Conservation (phyloP, 2,113 vertebrate genomes). For the Spheniscus mendiculus region DNA sequence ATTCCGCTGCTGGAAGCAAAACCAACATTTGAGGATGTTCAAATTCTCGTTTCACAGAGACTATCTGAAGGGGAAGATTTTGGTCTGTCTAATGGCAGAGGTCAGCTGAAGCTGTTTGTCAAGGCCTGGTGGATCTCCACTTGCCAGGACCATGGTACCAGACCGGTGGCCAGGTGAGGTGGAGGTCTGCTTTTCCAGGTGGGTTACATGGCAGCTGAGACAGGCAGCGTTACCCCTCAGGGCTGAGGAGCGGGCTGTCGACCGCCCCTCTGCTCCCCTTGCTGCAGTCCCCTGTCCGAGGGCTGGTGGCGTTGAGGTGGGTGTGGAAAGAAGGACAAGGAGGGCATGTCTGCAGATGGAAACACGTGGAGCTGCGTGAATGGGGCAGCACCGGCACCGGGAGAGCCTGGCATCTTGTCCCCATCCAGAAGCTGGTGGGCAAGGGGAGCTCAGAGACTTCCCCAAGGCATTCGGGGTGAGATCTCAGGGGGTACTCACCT, state of each 20-base stretch:
- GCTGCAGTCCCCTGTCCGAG: not conserved
- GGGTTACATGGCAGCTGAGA: not conserved
- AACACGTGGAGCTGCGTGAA: fast-evolving
- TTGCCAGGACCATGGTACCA: not conserved
- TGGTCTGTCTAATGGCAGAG: not conserved
- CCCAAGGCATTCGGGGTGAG: fast-evolving
- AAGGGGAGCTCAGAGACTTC: not conserved
- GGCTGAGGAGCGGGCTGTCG: fast-evolving
- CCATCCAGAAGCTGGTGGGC: fast-evolving
- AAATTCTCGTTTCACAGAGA: not conserved
- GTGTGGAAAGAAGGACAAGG: too few relatives aligned
- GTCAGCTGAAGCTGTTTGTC: not conserved
- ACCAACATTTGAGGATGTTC: not conserved
- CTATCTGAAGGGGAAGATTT: not conserved
- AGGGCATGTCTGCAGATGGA: not conserved
- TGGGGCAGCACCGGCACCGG: fast-evolving
- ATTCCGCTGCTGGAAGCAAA: not conserved
- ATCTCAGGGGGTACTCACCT: not conserved
- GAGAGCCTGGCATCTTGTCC: not conserved
- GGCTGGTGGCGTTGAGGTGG: not conserved
- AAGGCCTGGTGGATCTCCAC: not conserved
- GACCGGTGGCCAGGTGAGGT: too few relatives aligned
- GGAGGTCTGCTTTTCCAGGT: not conserved
- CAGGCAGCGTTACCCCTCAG: fast-evolving
- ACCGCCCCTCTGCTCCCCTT: not conserved